Percentiles rank a stretch among this genome's conserved stretches.
Evolutionary conservation across 1,140 invertebrate genomes (phyloP).

Genomic region (Drosophila bifasciata): DNA sequence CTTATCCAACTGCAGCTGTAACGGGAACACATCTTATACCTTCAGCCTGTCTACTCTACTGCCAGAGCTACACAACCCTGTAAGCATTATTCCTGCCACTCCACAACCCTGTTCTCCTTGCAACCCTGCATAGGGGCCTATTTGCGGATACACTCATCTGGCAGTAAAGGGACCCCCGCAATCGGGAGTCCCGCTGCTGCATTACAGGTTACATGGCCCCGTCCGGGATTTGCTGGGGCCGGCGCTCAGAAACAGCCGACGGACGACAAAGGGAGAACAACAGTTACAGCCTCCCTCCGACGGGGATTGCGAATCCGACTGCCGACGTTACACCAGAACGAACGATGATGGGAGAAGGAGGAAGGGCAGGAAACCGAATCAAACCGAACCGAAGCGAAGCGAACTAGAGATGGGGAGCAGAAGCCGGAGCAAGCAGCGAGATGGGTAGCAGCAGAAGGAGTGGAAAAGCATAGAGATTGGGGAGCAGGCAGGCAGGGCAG

Average conservation of each 20-base stretch:
- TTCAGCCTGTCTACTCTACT: neutral
- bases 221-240: conserved; percentile 51
- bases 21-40: neutral
- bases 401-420: too few relatives aligned
- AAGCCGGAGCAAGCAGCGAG: too few relatives aligned
- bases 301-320: conserved; percentile 13
- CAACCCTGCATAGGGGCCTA: conserved; percentile 4
- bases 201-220: conserved; percentile 57
- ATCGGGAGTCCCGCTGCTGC: conserved; percentile 1
- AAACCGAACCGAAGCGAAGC: conserved; percentile 7
- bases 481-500: too few relatives aligned
- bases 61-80: too few relatives aligned
- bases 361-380: conserved; percentile 1
- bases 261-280: neutral
- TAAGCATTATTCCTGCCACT: too few relatives aligned
- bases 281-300: neutral
- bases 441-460: neutral
- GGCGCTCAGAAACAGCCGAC: conserved; percentile 58
- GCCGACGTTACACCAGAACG: conserved; percentile 8
- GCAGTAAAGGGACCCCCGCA: too few relatives aligned
- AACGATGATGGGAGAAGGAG: conserved; percentile 6
- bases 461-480: neutral
- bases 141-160: neutral
- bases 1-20: neutral
- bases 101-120: too few relatives aligned